Evolutionary conservation across 2,797 vertebrate genomes (phyloP).

Genomic region (Balearica regulorum): DNA sequence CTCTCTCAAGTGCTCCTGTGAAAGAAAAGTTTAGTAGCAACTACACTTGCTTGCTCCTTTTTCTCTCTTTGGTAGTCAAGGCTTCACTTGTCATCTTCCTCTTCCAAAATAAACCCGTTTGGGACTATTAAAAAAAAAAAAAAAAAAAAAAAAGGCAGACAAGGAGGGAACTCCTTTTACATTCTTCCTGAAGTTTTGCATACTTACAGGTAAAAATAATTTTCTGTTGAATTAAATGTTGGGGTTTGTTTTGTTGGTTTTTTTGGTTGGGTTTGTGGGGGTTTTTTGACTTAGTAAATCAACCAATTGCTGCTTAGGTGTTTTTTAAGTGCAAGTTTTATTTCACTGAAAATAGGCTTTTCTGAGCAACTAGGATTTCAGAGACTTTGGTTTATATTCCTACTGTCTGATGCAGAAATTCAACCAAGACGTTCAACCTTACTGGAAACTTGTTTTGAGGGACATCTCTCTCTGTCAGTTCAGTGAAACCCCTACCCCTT

Average conservation of each 20-base stretch:
- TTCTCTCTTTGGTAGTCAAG: neutral
- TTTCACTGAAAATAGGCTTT: neutral
- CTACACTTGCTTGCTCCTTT: neutral
- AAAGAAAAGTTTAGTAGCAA: neutral
- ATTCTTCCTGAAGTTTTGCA: neutral
- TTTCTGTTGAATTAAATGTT: neutral
- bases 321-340: neutral
- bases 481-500: neutral
- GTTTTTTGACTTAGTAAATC: neutral
- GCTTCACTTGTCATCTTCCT: neutral
- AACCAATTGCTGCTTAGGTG: neutral
- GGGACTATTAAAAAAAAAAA: neutral
- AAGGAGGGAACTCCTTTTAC: fast-evolving
- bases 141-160: neutral
- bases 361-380: neutral
- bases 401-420: neutral
- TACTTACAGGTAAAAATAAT: neutral
- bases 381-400: neutral
- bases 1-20: neutral
- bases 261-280: neutral
- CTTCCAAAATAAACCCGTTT: neutral
- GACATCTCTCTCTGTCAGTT: neutral
- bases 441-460: neutral
- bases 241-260: neutral
- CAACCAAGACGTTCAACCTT: neutral